Base-by-base conservation (phyloP, 2,113 vertebrate genomes). In the Myotis davidii region DNA sequence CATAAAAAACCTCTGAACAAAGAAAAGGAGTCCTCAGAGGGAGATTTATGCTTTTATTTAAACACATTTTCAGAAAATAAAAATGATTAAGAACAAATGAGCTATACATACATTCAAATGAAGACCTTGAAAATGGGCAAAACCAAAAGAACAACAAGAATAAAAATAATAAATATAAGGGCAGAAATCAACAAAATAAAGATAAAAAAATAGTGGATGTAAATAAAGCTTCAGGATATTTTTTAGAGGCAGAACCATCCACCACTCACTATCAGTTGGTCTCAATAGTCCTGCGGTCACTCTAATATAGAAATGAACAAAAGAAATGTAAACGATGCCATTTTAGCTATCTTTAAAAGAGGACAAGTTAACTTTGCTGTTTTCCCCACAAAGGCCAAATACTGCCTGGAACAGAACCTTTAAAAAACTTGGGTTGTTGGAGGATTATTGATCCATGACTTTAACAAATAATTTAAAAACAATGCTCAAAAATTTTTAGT, bases 181-280 rank as follows among this genome's bases (percentile, higher is more conserved):
- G 37, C 61, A 77, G 45, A 94, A 76, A 83, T 89, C 45, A 83
- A 85, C 34, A 85, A 94, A 90, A 90, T 39, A 78, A 42, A 67
- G 27, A 65, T 29, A 83, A 93, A 94, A 76, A 67, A 85, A 69
- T 14, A 85, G 52, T 48, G 25, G 84, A 88, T 64, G 14, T 61
- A 94, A 69, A 90, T 42, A 94, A 90, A 90, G 39, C 25, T 32
- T 32, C 37, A 76, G 37, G 7, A 25, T 59, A 73, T 14, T 56
- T 45, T 94, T 74, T 45, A 76, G 56, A 87, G n/a, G 54, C 9
- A 90, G 48, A 39, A 56, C 50, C 10, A 69, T 70, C 42, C 29
- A 45, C 48, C 37, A 85, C 42, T 76, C 48, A 70, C 45, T 90
- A 45, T 29, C 48, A 84, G 48, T 32, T 59, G 37, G 21, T 56